Conservation (phyloP, 2,113 vertebrate species). For the Prinia subflava region DNA sequence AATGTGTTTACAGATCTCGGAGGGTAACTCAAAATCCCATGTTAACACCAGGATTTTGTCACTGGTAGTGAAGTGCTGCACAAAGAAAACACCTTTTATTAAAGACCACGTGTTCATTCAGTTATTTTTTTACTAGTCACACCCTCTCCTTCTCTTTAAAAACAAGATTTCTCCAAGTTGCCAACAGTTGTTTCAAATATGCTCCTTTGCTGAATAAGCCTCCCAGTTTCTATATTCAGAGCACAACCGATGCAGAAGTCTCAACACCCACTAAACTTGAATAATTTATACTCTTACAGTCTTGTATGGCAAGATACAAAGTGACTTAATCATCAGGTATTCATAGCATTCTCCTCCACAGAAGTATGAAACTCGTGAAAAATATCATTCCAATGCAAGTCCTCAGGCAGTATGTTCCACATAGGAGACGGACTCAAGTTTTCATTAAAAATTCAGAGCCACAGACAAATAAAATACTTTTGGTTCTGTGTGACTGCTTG, state of each 20-base stretch:
- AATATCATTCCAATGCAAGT: slow-evolving; percentile 35
- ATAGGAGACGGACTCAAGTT: not conserved
- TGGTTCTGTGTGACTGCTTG: not conserved
- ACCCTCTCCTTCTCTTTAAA: not conserved
- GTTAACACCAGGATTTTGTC: not conserved
- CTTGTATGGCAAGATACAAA: slow-evolving; percentile 66
- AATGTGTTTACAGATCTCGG: not conserved
- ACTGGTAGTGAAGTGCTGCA: not conserved
- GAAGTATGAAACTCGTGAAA: slow-evolving; percentile 33
- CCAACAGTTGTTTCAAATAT: slow-evolving; percentile 17
- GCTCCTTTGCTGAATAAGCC: slow-evolving; percentile 55
- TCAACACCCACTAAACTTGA: slow-evolving; percentile 73
- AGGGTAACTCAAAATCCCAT: not conserved
- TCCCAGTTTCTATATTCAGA: slow-evolving; percentile 67
- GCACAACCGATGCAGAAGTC: slow-evolving; percentile 57
- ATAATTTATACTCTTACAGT: slow-evolving; percentile 73
- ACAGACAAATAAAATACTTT: slow-evolving; percentile 13
- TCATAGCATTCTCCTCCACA: slow-evolving; percentile 55
- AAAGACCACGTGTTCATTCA: not conserved
- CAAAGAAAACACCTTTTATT: not conserved
- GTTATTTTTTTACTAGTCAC: slow-evolving; percentile 11
- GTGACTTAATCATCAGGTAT: slow-evolving; percentile 69
- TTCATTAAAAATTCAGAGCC: slow-evolving; percentile 48
- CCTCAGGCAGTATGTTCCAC: slow-evolving; percentile 19
- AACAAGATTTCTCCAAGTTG: not conserved